phyloP scores from a whole-genome alignment of 2,113 vertebrate genomes.

The Microtus montanus region DNA sequence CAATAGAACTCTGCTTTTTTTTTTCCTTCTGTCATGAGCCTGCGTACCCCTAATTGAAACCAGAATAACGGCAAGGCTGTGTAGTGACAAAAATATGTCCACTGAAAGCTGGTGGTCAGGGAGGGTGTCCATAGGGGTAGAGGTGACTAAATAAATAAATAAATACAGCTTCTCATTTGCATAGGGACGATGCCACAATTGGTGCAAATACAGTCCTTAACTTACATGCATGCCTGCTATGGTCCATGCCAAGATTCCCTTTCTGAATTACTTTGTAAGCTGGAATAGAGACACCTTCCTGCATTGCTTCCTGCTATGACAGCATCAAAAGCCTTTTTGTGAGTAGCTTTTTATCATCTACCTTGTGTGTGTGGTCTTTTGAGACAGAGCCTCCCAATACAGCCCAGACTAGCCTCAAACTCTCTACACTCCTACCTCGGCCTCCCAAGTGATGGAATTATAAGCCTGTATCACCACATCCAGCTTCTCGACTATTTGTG shows the following conservation, averaged over 20 bases:
- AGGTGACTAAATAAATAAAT: not conserved
- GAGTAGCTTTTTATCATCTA: not conserved
- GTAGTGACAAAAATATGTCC: not conserved
- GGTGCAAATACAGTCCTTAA: not conserved
- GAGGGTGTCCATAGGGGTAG: not conserved
- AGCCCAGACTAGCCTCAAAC: not conserved
- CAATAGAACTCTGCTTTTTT: fast-evolving
- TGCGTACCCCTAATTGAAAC: not conserved
- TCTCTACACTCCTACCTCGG: too few relatives aligned
- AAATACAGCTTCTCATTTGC: not conserved
- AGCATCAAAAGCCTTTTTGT: not conserved
- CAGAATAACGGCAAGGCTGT: not conserved
- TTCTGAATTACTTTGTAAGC: not conserved
- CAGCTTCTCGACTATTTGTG: not conserved
- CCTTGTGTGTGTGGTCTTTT: not conserved
- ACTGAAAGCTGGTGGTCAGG: not conserved
- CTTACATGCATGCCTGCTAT: not conserved
- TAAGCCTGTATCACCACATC: not conserved
- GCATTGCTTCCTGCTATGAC: not conserved
- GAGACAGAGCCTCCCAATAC: not conserved
- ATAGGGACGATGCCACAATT: too few relatives aligned
- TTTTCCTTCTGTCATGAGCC: not conserved
- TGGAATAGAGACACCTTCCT: not conserved
- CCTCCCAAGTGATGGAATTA: not conserved
- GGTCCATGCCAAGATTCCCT: not conserved